Conservation (phyloP, 2,888 invertebrate genomes). For the Pyrocoelia pectoralis region DNA sequence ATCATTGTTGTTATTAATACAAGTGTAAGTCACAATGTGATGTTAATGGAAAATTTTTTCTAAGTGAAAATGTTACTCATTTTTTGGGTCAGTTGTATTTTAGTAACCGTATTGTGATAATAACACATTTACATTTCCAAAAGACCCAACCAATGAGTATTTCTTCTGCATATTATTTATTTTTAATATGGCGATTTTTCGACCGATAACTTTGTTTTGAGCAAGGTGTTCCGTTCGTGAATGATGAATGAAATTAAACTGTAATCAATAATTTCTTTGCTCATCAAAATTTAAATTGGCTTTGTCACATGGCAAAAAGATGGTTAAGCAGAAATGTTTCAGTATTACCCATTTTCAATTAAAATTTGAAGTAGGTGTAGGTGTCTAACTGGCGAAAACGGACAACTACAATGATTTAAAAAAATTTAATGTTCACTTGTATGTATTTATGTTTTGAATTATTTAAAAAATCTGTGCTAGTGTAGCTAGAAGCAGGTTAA, state of each 20-base stretch:
- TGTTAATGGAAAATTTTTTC: neutral
- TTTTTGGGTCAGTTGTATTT: neutral
- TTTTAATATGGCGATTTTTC: no score
- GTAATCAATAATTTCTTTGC: neutral
- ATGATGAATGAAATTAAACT: neutral
- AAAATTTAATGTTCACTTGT: conserved; percentile 50
- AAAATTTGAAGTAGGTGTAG: conserved; percentile 27
- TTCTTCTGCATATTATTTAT: no score
- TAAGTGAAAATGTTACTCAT: neutral
- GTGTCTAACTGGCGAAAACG: conserved; percentile 34
- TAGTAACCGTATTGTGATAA: no score
- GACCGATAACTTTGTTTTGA: neutral
- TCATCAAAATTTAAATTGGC: neutral
- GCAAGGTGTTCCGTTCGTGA: neutral
- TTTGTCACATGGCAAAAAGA: neutral
- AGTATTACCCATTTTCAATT: conserved; percentile 9
- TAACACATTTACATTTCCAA: no score
- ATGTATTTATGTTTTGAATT: conserved; percentile 52
- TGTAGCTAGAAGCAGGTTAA: conserved; percentile 49
- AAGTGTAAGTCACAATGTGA: conserved; percentile 9
- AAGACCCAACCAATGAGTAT: no score
- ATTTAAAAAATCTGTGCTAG: conserved; percentile 41
- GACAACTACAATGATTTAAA: conserved; percentile 30
- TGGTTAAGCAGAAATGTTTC: conserved; percentile 13
- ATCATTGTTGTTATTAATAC: neutral